Evolutionary conservation across 1,140 invertebrate genomes (phyloP).

Genomic region (Vanessa tameamea): DNA sequence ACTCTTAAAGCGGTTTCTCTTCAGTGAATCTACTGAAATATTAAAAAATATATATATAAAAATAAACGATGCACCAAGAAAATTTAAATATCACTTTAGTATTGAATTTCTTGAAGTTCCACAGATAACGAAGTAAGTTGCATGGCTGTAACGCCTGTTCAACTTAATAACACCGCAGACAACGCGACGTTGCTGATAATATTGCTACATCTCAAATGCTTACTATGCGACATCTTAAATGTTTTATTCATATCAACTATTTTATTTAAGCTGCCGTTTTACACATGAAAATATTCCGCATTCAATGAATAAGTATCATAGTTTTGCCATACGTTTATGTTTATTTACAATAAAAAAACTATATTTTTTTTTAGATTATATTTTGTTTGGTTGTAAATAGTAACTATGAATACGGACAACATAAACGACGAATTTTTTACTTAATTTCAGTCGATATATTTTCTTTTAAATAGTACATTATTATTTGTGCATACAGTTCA

Average conservation of each 20-base stretch:
- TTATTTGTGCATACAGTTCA: neutral
- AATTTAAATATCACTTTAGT: slow-evolving; percentile 5
- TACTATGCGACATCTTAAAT: slow-evolving; percentile 38
- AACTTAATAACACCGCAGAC: slow-evolving; percentile 57
- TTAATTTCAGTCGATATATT: neutral
- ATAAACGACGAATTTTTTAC: no score
- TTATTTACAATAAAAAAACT: neutral
- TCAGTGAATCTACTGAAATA: neutral
- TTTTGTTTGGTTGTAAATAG: no score
- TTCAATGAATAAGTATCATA: slow-evolving; percentile 2
- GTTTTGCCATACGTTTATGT: neutral
- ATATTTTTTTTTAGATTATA: neutral
- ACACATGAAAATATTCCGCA: slow-evolving; percentile 4
- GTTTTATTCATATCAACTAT: slow-evolving; percentile 18
- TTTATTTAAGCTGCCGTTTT: slow-evolving; percentile 9
- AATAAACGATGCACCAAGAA: neutral
- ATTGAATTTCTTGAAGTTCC: slow-evolving; percentile 8
- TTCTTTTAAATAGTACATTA: neutral
- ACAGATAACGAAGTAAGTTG: slow-evolving; percentile 41
- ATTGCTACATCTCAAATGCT: slow-evolving; percentile 52
- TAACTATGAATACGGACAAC: no score
- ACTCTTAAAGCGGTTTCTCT: no score
- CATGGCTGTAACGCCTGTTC: slow-evolving; percentile 53
- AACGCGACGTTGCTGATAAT: slow-evolving; percentile 55
- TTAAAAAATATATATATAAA: neutral